Base-by-base conservation (phyloP, 2,113 vertebrate species). In the Atlantisia rogersi region DNA sequence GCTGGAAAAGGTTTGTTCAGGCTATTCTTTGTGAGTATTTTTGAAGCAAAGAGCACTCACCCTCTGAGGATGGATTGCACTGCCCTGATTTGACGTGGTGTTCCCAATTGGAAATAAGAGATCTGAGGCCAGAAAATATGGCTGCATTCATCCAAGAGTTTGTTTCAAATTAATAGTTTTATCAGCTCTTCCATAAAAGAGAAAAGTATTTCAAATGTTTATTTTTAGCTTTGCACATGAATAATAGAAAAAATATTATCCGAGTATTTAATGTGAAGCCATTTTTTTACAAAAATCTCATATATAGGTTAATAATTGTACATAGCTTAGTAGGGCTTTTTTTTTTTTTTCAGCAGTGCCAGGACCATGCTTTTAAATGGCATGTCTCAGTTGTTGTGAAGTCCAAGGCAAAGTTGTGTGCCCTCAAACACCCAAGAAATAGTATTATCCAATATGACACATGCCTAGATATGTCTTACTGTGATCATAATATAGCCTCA, bases 371-470 rank as follows among this genome's bases (percentile, higher is more conserved):
- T 75, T 86, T 79, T 83, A 94, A 94, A 95, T 40, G 19, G 52
- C 67, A 65, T 64, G 86, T 86, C 94, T 96, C 92, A 96, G 95
- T 95, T 96, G 88, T 75, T 89, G 32, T 79, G 60, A 94, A 95
- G 81, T 92, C 93, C 88, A 86, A 93, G 82, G 92, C 92, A 97
- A 93, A 94, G 79, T 65, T 0, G 0, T 79, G 79, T 94, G 91
- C 85, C 96, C 94, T 98, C 88, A 92, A 85, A 96, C 74, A 86
- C 97, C 79, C 94, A 96, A 96, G 95, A 94, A 96, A 88, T 75
- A 90, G 87, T 68, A 94, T 97, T 97, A 98, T 98, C 88, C 70
- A 84, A 56, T 94, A 71, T 97, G 97, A 97, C 97, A 97, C 93
- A 97, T 97, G 96, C 96, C 96, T 95, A 90, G 86, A 95, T 95